Evolutionary conservation across 2,888 invertebrate species (phyloP).

Genomic region (Macaria notata): DNA sequence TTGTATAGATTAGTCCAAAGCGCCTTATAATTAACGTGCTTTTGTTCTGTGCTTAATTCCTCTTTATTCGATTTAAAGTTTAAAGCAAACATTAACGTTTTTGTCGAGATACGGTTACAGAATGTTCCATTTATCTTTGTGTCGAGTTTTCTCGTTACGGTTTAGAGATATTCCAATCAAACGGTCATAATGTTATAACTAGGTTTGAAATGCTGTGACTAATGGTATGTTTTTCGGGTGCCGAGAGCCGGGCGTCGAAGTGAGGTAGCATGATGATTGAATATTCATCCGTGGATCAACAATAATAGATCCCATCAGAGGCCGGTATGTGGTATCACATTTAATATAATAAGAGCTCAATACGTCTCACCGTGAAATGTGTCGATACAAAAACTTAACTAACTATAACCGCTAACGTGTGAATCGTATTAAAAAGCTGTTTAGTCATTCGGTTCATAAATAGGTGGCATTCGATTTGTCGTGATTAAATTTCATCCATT

Average conservation of each 20-base stretch:
- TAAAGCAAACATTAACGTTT: conserved; percentile 33
- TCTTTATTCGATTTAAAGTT: conserved; percentile 38
- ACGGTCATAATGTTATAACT: conserved; percentile 44
- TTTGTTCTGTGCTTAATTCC: conserved; percentile 49
- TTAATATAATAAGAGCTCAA: conserved; percentile 80
- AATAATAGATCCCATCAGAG: conserved; percentile 80
- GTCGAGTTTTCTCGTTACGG: conserved; percentile 25
- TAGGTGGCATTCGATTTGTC: conserved; percentile 81
- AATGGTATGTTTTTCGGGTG: conserved; percentile 54
- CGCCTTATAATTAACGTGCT: conserved; percentile 71
- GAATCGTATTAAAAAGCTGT: conserved; percentile 82
- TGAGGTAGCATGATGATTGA: conserved; percentile 75
- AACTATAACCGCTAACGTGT: conserved; percentile 81
- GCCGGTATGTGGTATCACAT: conserved; percentile 78
- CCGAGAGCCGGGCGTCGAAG: conserved; percentile 59
- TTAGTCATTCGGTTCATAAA: conserved; percentile 81
- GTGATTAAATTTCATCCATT: conserved; percentile 81
- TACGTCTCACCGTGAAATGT: conserved; percentile 81
- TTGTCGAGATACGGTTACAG: conserved; percentile 35
- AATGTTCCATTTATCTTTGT: conserved; percentile 21
- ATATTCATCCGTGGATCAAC: conserved; percentile 80
- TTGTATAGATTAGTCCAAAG: conserved; percentile 66
- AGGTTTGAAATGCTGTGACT: conserved; percentile 51
- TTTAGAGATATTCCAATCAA: conserved; percentile 35
- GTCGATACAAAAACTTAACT: conserved; percentile 80